Conservation (phyloP, 1,140 invertebrate species). For the Habropoda laboriosa region DNA sequence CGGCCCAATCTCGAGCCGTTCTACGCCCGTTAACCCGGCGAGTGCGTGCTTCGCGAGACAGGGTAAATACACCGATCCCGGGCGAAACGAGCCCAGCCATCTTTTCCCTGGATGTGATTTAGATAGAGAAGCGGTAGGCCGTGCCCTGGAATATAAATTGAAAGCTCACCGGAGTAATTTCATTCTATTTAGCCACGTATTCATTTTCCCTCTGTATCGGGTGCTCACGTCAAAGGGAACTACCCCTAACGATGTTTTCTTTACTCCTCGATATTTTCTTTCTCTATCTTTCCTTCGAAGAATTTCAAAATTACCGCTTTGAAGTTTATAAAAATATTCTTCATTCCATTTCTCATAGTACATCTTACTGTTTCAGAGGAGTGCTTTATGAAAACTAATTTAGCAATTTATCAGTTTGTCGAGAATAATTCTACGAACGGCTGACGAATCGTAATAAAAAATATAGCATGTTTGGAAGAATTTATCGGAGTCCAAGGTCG, state of each 20-base stretch:
- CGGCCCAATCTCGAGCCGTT: not conserved
- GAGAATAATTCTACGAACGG: too few relatives aligned
- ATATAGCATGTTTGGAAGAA: not conserved
- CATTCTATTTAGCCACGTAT: constrained; percentile 9
- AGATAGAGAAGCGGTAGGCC: constrained; percentile 2
- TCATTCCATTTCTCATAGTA: too few relatives aligned
- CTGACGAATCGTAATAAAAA: not conserved
- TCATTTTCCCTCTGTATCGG: not conserved
- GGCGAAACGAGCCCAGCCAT: not conserved
- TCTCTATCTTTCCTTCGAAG: not conserved
- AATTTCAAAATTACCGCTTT: not conserved
- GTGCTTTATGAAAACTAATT: too few relatives aligned
- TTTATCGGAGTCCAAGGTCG: constrained; percentile 1
- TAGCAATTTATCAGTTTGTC: too few relatives aligned
- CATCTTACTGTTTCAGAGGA: too few relatives aligned
- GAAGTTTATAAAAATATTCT: too few relatives aligned
- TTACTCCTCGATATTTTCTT: not conserved
- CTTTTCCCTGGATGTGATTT: constrained; percentile 12
- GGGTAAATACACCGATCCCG: not conserved
- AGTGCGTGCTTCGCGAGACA: not conserved
- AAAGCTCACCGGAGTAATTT: constrained; percentile 10
- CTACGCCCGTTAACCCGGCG: not conserved
- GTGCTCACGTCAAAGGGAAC: not conserved
- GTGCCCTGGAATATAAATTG: constrained; percentile 30
- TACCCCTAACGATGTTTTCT: not conserved